Percentiles rank a stretch among this genome's conserved stretches.
These are phyloP conservation scores for Stegana nigrithorax DNA, from an alignment of 2,888 invertebrate species.

Conservation along the genomic window DNA sequence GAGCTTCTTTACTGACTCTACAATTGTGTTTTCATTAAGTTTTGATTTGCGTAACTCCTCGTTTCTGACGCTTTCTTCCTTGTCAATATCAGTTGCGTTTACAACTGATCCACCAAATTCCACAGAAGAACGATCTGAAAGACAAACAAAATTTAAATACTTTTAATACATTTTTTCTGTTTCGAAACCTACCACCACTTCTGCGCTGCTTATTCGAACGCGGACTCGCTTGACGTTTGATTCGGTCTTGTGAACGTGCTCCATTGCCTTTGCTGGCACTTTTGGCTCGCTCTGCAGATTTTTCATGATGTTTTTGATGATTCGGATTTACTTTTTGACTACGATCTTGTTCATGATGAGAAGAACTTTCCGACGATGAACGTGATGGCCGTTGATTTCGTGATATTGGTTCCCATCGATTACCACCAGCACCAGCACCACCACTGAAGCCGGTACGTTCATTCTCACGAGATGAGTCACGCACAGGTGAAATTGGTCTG, in stretches of 20 bases:
- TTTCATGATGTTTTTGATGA: too few species aligned
- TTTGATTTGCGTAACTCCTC: slow-evolving; percentile 27
- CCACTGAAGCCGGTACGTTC: slow-evolving; percentile 25
- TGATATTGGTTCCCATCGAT: slow-evolving; percentile 55
- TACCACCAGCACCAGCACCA: slow-evolving; percentile 23
- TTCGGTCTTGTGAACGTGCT: slow-evolving; percentile 43
- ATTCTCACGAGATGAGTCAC: slow-evolving; percentile 41
- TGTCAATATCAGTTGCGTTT: slow-evolving; percentile 58
- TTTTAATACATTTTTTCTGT: slow-evolving; percentile 31
- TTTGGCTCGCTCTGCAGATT: slow-evolving; percentile 28
- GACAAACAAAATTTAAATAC: slow-evolving; percentile 1
- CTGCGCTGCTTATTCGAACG: slow-evolving; percentile 3
- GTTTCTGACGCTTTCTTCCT: too few species aligned
- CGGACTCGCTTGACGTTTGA: slow-evolving; percentile 34
- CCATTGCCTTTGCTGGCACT: slow-evolving; percentile 22
- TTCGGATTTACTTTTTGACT: slow-evolving; percentile 18
- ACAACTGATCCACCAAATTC: slow-evolving; percentile 54
- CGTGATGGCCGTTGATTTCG: slow-evolving; percentile 39
- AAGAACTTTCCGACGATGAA: slow-evolving; percentile 49
- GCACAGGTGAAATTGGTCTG: slow-evolving; percentile 60
- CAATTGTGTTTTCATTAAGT: slow-evolving; percentile 23
- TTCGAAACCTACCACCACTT: slow-evolving; percentile 1
- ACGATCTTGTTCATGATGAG: slow-evolving; percentile 39
- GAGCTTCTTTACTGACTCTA: neutral
- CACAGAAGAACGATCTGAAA: slow-evolving; percentile 54